phyloP scores from a whole-genome alignment of 2,888 invertebrate genomes.

The Entomobrya proxima region DNA sequence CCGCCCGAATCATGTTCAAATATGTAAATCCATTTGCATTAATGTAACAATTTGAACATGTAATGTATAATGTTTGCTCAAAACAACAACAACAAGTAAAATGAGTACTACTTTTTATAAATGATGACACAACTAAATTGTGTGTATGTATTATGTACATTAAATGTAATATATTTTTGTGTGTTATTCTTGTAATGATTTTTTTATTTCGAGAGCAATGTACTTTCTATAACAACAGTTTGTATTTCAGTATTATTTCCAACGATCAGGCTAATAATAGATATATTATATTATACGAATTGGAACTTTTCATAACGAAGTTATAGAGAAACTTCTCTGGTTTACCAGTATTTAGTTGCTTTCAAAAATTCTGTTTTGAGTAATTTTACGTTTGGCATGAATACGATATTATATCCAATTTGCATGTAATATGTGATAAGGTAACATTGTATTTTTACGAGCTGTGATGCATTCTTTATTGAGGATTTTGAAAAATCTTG shows the following conservation, averaged over 20 bases:
- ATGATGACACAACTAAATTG: constrained; percentile 5
- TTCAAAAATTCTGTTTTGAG: not conserved
- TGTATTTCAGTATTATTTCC: not conserved
- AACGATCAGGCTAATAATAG: not conserved
- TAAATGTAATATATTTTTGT: no score
- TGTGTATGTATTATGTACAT: not conserved
- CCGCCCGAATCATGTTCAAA: constrained; percentile 43
- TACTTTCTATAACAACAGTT: not conserved
- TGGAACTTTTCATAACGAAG: not conserved
- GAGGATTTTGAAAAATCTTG: not conserved
- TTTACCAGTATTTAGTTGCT: constrained; percentile 22
- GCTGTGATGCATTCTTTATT: not conserved
- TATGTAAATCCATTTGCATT: constrained; percentile 2
- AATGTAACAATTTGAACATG: constrained; percentile 9
- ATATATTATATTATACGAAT: not conserved
- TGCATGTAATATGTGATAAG: not conserved
- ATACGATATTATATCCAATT: not conserved
- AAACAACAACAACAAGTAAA: constrained; percentile 9
- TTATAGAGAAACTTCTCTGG: not conserved
- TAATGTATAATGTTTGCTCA: not conserved
- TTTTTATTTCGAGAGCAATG: not conserved
- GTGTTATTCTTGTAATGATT: not conserved
- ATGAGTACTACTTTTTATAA: not conserved
- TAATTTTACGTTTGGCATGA: constrained; percentile 20
- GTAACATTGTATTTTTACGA: constrained; percentile 13